These are phyloP conservation scores for Temnothorax ravouxi DNA, from an alignment of 2,888 invertebrate species.

Conservation along the genomic window DNA sequence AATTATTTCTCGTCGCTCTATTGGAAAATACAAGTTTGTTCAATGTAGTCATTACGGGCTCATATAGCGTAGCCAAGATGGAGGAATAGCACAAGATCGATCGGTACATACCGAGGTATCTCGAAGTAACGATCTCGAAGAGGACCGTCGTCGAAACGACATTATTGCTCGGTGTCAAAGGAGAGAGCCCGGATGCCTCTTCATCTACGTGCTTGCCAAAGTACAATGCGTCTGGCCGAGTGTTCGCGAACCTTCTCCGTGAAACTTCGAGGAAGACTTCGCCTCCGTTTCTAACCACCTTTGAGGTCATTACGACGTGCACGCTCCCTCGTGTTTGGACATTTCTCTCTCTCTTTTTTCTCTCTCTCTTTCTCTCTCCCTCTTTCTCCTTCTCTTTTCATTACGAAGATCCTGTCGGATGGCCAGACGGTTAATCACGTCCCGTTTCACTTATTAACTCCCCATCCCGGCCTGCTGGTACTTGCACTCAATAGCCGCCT, in stretches of 20 bases:
- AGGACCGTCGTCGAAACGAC: constrained; percentile 58
- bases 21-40: constrained; percentile 29
- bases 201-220: constrained; percentile 58
- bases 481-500: constrained; percentile 11
- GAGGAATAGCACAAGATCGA: constrained; percentile 21
- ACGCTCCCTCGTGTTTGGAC: constrained; percentile 46
- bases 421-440: constrained; percentile 69
- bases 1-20: constrained; percentile 12
- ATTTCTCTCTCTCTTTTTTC: not conserved
- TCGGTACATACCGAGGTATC: not conserved
- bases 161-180: constrained; percentile 72
- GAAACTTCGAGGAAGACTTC: constrained; percentile 60
- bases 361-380: not conserved
- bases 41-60: constrained; percentile 12
- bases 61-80: not conserved
- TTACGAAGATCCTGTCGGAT: constrained; percentile 53
- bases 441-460: constrained; percentile 73
- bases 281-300: constrained; percentile 63
- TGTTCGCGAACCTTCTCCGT: constrained; percentile 51
- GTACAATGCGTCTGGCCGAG: constrained; percentile 62
- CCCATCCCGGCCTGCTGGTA: not conserved
- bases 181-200: constrained; percentile 26
- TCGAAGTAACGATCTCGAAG: constrained; percentile 50
- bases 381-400: not conserved
- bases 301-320: constrained; percentile 69